phyloP scores from a whole-genome alignment of 2,888 invertebrate genomes.

The Leucophenga maculata region DNA sequence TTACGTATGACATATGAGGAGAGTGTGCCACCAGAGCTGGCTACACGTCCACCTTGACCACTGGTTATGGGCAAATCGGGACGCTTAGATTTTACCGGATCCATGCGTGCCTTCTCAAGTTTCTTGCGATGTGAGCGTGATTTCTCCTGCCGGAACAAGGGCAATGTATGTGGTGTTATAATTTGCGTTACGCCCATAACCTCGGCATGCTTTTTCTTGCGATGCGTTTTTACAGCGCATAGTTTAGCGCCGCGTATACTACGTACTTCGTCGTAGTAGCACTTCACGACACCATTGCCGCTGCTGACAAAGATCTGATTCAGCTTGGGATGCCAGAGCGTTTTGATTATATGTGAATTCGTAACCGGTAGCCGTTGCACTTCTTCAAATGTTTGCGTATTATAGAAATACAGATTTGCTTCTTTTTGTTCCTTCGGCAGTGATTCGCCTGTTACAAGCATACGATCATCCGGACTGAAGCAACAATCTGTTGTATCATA shows the following conservation, averaged over 20 bases:
- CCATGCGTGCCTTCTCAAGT: constrained; percentile 91
- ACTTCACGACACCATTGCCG: constrained; percentile 90
- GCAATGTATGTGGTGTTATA: constrained; percentile 96
- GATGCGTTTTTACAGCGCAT: constrained; percentile 86
- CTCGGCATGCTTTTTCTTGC: constrained; percentile 87
- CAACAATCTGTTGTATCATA: constrained; percentile 87
- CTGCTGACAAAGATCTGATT: constrained; percentile 96
- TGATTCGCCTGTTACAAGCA: constrained; percentile 91
- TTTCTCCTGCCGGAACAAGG: constrained; percentile 93
- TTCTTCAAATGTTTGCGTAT: constrained; percentile 82
- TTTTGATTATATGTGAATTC: constrained; percentile 88
- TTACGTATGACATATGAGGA: constrained; percentile 97
- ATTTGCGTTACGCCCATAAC: constrained; percentile 92
- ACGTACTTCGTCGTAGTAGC: constrained; percentile 90
- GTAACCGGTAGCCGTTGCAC: constrained; percentile 84
- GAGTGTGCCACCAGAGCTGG: constrained; percentile 91
- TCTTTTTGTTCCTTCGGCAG: constrained; percentile 78
- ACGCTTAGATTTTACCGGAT: constrained; percentile 86
- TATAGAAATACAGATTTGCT: constrained; percentile 85
- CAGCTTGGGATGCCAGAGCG: constrained; percentile 96
- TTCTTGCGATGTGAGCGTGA: constrained; percentile 90
- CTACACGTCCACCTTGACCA: constrained; percentile 93
- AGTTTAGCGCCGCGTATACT: constrained; percentile 93
- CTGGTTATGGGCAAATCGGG: constrained; percentile 92
- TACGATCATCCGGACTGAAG: constrained; percentile 90